These are phyloP conservation scores for Octodonta nipae DNA, from an alignment of 2,888 invertebrate species.

Conservation along the genomic window DNA sequence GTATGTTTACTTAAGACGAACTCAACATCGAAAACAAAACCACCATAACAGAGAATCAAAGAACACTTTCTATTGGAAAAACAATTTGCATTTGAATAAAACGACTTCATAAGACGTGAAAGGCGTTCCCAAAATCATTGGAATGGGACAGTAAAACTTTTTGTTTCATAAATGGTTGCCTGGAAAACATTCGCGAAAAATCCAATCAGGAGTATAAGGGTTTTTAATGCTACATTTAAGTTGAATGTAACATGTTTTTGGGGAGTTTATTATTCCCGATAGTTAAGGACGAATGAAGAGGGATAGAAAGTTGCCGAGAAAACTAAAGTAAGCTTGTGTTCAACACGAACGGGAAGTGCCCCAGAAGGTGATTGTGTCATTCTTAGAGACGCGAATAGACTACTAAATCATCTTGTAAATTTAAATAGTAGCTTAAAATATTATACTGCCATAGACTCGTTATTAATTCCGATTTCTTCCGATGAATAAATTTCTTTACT, in stretches of 20 bases:
- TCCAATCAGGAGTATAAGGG: neutral
- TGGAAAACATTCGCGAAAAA: neutral
- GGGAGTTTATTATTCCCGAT: slow-evolving; percentile 16
- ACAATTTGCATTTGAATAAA: no score
- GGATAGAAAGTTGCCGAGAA: slow-evolving; percentile 14
- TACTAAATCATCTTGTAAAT: slow-evolving; percentile 28
- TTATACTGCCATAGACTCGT: neutral
- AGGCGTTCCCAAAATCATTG: no score
- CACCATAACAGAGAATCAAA: no score
- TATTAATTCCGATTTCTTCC: no score
- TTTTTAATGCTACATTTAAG: neutral
- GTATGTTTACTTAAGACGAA: no score
- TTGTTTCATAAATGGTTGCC: no score
- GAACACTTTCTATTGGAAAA: no score
- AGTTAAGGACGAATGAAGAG: slow-evolving; percentile 13
- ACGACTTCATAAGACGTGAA: no score
- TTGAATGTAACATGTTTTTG: slow-evolving; percentile 12
- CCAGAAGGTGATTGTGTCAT: slow-evolving; percentile 24
- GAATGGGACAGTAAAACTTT: no score
- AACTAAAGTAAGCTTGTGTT: slow-evolving; percentile 25
- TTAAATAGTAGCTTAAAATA: neutral
- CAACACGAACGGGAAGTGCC: slow-evolving; percentile 26
- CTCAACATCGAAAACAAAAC: no score
- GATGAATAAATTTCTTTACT: no score
- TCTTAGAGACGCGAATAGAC: slow-evolving; percentile 25